Evolutionary conservation across 2,797 vertebrate species (phyloP).

Genomic region (Gymnodraco acuticeps): DNA sequence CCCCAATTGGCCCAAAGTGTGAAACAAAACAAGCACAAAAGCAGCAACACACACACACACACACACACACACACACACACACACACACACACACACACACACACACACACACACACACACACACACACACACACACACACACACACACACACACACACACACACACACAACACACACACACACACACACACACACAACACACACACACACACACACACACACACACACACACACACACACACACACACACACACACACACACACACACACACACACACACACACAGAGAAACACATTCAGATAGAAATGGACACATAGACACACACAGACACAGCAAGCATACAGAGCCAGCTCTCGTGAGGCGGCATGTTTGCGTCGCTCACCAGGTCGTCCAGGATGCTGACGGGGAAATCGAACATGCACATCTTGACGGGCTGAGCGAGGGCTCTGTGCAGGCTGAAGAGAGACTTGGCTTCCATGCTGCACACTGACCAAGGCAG

Average conservation of each 20-base stretch:
- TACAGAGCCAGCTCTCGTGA: not conserved
- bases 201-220: not conserved
- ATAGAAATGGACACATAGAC: not conserved
- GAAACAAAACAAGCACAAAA: not conserved
- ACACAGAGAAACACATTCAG: not conserved
- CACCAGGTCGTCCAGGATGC: constrained; percentile 89
- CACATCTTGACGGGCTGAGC: constrained; percentile 90
- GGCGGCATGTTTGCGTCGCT: constrained; percentile 62
- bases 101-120: no score
- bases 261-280: not conserved
- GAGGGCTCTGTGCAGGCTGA: constrained; percentile 90
- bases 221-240: not conserved
- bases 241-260: not conserved
- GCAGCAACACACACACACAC: not conserved
- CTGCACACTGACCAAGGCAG: constrained; percentile 33
- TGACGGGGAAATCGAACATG: constrained; percentile 91
- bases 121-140: not conserved
- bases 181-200: no score
- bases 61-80: not conserved
- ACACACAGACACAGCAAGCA: not conserved
- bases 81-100: not conserved
- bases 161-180: no score
- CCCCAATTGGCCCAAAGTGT: not conserved
- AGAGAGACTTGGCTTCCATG: constrained; percentile 89
- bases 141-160: not conserved